Conservation (phyloP, 2,113 vertebrate genomes). For the Cariama cristata region DNA sequence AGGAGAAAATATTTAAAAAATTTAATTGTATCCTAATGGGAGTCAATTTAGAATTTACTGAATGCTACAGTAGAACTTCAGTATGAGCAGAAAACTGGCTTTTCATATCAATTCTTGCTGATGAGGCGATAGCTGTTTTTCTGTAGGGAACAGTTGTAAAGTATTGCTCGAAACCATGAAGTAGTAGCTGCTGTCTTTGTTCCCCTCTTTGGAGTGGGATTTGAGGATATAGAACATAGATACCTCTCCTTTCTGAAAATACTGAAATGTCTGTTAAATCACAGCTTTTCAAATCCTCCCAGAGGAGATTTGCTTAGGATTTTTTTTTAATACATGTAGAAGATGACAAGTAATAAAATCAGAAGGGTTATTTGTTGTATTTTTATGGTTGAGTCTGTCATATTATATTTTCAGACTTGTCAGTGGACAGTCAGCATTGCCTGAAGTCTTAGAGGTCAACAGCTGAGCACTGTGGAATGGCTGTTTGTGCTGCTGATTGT, state of each 20-base stretch:
- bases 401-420: background rate
- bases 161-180: background rate
- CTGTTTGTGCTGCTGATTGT: background rate
- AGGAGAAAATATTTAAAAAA: background rate
- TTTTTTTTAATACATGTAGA: background rate
- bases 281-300: constrained; percentile 29
- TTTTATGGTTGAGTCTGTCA: constrained; percentile 19
- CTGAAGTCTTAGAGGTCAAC: background rate
- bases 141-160: background rate
- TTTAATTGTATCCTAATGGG: background rate
- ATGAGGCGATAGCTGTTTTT: background rate
- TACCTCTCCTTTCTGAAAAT: background rate
- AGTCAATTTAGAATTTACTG: background rate
- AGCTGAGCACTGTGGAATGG: background rate
- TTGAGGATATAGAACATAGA: background rate
- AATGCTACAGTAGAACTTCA: background rate
- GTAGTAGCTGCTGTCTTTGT: background rate
- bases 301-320: constrained; percentile 14
- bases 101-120: background rate
- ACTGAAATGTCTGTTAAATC: constrained; percentile 16
- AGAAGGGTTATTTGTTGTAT: constrained; percentile 20
- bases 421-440: background rate
- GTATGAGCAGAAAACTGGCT: background rate
- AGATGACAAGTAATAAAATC: constrained; percentile 47
- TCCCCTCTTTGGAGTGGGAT: background rate